These are phyloP conservation scores for Ranitomeya variabilis DNA, from an alignment of 2,113 vertebrate genomes.

Conservation along the genomic window DNA sequence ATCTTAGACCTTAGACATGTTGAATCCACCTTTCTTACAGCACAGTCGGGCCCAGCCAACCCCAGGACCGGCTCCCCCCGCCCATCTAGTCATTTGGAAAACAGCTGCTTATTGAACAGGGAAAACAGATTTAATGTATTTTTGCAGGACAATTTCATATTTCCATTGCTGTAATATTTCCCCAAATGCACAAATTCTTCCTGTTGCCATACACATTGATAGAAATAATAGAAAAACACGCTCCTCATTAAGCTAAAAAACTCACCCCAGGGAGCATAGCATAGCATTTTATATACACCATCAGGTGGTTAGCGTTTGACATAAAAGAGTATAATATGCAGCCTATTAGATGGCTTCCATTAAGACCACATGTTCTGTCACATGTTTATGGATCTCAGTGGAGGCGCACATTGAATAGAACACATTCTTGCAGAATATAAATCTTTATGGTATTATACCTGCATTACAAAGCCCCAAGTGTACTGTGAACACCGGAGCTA, in stretches of 20 bases:
- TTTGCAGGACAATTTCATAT: conserved; percentile 42
- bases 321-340: conserved; percentile 50
- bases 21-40: conserved; percentile 36
- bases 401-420: conserved; percentile 9
- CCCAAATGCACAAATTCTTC: conserved; percentile 34
- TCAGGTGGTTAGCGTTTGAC: conserved; percentile 48
- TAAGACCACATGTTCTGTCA: conserved; percentile 53
- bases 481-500: conserved; percentile 22
- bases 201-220: conserved; percentile 34
- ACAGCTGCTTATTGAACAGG: conserved; percentile 39
- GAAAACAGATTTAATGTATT: conserved; percentile 41
- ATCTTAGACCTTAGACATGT: background rate
- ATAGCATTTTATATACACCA: conserved; percentile 36
- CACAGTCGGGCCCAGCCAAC: background rate
- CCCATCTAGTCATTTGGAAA: conserved; percentile 40
- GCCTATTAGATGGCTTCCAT: conserved; percentile 46
- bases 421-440: conserved; percentile 44
- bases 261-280: conserved; percentile 45
- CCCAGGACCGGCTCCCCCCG: background rate
- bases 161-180: conserved; percentile 33
- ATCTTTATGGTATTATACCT: conserved; percentile 40
- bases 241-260: conserved; percentile 44
- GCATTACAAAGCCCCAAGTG: conserved; percentile 26
- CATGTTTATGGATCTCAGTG: conserved; percentile 45
- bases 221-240: conserved; percentile 38